phyloP scores from a whole-genome alignment of 2,113 vertebrate genomes.

The Elaphurus davidianus region DNA sequence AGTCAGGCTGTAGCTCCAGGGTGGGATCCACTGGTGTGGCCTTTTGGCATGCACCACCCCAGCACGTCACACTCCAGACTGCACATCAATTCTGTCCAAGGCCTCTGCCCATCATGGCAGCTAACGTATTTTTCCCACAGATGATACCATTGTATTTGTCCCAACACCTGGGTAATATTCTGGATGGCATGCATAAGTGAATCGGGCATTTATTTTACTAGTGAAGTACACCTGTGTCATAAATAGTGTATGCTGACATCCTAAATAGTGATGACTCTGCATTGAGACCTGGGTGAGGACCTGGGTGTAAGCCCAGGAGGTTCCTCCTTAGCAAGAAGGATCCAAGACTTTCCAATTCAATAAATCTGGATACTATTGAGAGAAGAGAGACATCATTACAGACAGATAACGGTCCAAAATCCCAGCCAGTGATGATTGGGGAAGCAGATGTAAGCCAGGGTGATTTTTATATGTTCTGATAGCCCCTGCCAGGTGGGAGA shows the following conservation, averaged over 20 bases:
- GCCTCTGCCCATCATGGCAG: not conserved
- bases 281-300: slow-evolving; percentile 72
- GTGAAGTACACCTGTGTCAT: slow-evolving; percentile 81
- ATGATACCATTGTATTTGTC: slow-evolving; percentile 16
- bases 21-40: slow-evolving; percentile 13
- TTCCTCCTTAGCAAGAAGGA: slow-evolving; percentile 74
- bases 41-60: not conserved
- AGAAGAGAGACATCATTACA: slow-evolving; percentile 64
- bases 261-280: slow-evolving; percentile 74
- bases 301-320: slow-evolving; percentile 71
- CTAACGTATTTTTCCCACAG: slow-evolving; percentile 57
- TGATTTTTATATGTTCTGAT: slow-evolving; percentile 75
- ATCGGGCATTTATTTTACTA: slow-evolving; percentile 76
- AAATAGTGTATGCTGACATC: slow-evolving; percentile 79
- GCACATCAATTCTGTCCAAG: not conserved
- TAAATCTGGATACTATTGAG: slow-evolving; percentile 79
- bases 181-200: slow-evolving; percentile 38
- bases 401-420: slow-evolving; percentile 73
- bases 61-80: not conserved
- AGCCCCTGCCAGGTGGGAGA: slow-evolving; percentile 71
- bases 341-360: slow-evolving; percentile 81
- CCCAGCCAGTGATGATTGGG: slow-evolving; percentile 75
- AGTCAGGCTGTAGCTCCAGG: not conserved
- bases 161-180: slow-evolving; percentile 66
- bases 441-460: slow-evolving; percentile 79